Evolutionary conservation across 1,140 invertebrate species (phyloP), one percentile per base, ranked within the genome.

Genomic region (Pectinophora gossypiella): DNA sequence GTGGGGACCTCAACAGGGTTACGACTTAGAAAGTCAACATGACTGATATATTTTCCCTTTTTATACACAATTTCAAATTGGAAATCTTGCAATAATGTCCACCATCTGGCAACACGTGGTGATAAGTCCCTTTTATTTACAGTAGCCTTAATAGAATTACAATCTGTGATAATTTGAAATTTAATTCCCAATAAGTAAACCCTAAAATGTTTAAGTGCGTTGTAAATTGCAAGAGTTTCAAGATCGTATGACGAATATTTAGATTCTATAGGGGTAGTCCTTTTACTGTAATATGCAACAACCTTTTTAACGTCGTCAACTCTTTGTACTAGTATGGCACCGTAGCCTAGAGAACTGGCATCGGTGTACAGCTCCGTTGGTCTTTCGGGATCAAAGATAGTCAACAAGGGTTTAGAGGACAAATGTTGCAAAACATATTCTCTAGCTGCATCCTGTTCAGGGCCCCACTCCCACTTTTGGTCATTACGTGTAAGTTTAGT

Each of bases 261-360:
- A 19, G 61, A 72, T 72, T 85, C 56, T 76, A 72, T 0, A 64
- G 76, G 23, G 76, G 48, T 6, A 84, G 57, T 16, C 32, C 55
- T 20, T 70, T 89, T 89, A 72, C 61, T 77, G 72, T 60, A 69
- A 54, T 60, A 64, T 59, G 81, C 68, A 62, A 76, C 56, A 60
- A 70, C n/a, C n/a, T n/a, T n/a, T n/a, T n/a, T n/a, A n/a, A n/a
- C n/a, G n/a, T n/a, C n/a, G n/a, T n/a, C n/a, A 9, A 68, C 59
- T 49, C 54, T 63, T 56, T 83, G 76, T 12, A 72, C 13, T n/a
- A 76, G 18, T 0, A 74, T 36, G 4, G 66, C 71, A 3, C 63
- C 61, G n/a, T n/a, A n/a, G 13, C 58, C 56, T 18, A 49, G n/a
- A n/a, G n/a, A n/a, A n/a, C n/a, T n/a, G n/a, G n/a, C n/a, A n/a